Conservation (phyloP, 1,140 invertebrate genomes). For the Drosophila simulans region DNA sequence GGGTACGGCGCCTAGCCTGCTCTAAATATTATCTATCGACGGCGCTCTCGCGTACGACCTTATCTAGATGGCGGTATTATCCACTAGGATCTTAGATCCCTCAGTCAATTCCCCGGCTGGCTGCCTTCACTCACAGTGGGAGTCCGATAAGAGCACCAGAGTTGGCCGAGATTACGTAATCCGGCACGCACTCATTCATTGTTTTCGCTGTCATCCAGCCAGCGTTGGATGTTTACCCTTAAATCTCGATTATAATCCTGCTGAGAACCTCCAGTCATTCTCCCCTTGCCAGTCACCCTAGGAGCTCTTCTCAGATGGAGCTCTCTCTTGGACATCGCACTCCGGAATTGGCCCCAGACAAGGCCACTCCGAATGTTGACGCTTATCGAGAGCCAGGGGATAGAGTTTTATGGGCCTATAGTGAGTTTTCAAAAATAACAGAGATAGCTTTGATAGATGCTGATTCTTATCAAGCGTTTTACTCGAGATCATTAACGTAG, state of each 20-base stretch:
- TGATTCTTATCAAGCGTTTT: constrained; percentile 9
- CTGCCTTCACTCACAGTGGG: not conserved
- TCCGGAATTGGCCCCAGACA: not conserved
- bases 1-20: not conserved
- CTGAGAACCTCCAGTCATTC: constrained; percentile 21
- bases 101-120: not conserved
- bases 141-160: not conserved
- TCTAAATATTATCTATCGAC: constrained; percentile 33
- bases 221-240: not conserved
- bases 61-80: constrained; percentile 25
- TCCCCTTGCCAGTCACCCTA: not conserved
- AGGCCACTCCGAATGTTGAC: not conserved
- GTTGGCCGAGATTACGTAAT: constrained; percentile 5
- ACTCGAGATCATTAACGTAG: not conserved
- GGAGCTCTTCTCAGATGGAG: not conserved
- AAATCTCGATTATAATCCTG: constrained; percentile 2
- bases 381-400: not conserved
- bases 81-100: constrained; percentile 15
- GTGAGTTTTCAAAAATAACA: not conserved
- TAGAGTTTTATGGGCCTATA: not conserved
- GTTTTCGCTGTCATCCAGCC: not conserved
- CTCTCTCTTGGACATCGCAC: not conserved
- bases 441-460: not conserved
- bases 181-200: not conserved
- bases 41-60: constrained; percentile 16